Evolutionary conservation across 1,140 invertebrate genomes (phyloP), one percentile per base, ranked within the genome.

Genomic region (Drosophila pruinosa): DNA sequence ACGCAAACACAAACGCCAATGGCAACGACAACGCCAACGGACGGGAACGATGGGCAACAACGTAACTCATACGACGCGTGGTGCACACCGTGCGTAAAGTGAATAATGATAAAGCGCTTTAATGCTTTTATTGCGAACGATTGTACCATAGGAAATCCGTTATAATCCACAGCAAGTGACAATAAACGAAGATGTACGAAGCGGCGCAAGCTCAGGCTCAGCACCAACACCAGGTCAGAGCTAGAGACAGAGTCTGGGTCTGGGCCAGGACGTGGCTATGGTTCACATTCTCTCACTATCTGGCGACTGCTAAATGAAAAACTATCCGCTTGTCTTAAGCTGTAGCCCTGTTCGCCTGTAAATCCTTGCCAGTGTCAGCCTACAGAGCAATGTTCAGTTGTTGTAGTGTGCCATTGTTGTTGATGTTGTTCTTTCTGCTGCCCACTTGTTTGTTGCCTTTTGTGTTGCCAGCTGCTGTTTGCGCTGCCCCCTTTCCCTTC

Each of bases 121-220:
- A 88, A 88, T 76, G 71, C 83, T 75, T 78, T 81, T 81, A 86
- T 89, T 82, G 83, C 83, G 48, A 89, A 71, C 83, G 82, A 88
- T 88, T 88, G 72, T 82, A 62, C 61, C 64, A 59, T 65, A 59
- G 75, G 68, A 88, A 88, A 88, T 88, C 82, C 75, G 72, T 89
- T 88, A 88, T 88, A 88, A 88, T 88, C 82, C 82, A 89, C 82
- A 88, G 72, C 67, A 89, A 88, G 78, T 78, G 83, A 88, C 83
- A 89, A 86, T 89, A 76, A 89, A 82, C 82, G 81, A 86, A 71
- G 81, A 80, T 74, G 67, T 56, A 69, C 64, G 41, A 45, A 71
- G 28, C n/a, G 28, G 3, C 26, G 26, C 22, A 47, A 4, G 21
- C 15, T 8, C 26, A 34, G 3, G n/a, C 15, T 17, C 10, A 17